A percentile compares a stretch with the other conserved stretches of the same genome.
Conservation (phyloP, 2,888 invertebrate species). For the Polymixis lichenea region DNA sequence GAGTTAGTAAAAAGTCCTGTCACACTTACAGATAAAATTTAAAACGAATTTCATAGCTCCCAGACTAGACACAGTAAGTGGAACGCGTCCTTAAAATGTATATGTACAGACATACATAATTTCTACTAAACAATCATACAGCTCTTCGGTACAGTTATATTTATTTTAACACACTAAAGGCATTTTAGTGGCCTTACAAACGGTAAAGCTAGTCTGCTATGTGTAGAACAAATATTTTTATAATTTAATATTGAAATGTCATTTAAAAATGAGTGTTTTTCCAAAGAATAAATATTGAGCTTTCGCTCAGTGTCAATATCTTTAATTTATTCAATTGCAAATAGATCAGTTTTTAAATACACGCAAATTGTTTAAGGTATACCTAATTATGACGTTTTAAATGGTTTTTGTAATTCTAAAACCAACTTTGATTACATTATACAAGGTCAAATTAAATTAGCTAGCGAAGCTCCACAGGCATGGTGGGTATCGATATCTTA, state of each 20-base stretch:
- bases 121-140: conserved; percentile 44
- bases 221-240: conserved; percentile 29
- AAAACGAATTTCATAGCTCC: conserved; percentile 68
- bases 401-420: not conserved
- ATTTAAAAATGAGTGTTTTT: conserved; percentile 3
- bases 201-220: conserved; percentile 6
- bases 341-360: not conserved
- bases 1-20: conserved; percentile 25
- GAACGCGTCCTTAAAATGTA: conserved; percentile 57
- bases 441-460: not conserved
- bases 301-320: not conserved
- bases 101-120: conserved; percentile 64
- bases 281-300: conserved; percentile 13
- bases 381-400: not conserved
- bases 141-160: conserved; percentile 34
- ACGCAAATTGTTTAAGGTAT: not conserved
- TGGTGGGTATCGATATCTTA: not conserved
- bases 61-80: conserved; percentile 80
- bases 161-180: conserved; percentile 15
- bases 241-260: conserved; percentile 11
- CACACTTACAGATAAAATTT: conserved; percentile 47
- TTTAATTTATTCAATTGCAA: conserved; percentile 26
- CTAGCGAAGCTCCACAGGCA: not conserved
- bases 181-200: conserved; percentile 21
- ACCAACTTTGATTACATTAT: not conserved